These are phyloP conservation scores for Protobothrops flavoviridis DNA, from an alignment of 2,113 vertebrate genomes.

Conservation along the genomic window DNA sequence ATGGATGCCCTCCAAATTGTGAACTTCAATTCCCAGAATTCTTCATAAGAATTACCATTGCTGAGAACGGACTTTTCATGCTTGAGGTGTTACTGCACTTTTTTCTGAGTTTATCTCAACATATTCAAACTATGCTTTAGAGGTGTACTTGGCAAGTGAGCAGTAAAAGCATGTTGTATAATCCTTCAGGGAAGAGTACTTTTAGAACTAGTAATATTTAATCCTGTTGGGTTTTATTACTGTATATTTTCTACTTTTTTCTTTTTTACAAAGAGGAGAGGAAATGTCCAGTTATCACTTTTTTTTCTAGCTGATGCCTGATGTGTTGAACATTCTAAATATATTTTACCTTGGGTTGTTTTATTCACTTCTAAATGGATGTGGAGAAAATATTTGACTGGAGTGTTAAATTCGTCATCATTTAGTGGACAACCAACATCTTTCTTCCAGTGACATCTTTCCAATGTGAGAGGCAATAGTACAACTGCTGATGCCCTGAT, in stretches of 20 bases:
- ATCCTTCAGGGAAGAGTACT: not conserved
- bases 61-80: not conserved
- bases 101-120: not conserved
- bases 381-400: not conserved
- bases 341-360: not conserved
- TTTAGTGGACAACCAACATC: not conserved
- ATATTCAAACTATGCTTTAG: not conserved
- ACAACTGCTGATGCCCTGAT: not conserved
- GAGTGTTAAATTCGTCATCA: not conserved
- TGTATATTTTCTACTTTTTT: not conserved
- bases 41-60: not conserved
- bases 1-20: not conserved
- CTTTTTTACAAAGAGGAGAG: not conserved
- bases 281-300: not conserved
- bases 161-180: not conserved
- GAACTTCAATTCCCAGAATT: not conserved
- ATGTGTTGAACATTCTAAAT: not conserved
- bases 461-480: not conserved
- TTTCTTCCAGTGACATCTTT: not conserved
- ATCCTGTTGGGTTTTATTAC: not conserved
- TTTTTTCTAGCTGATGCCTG: not conserved
- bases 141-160: not conserved
- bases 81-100: not conserved
- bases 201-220: not conserved
- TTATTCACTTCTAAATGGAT: not conserved